Evolutionary conservation across 2,113 vertebrate species (phyloP).

Genomic region (Cyanoderma ruficeps): DNA sequence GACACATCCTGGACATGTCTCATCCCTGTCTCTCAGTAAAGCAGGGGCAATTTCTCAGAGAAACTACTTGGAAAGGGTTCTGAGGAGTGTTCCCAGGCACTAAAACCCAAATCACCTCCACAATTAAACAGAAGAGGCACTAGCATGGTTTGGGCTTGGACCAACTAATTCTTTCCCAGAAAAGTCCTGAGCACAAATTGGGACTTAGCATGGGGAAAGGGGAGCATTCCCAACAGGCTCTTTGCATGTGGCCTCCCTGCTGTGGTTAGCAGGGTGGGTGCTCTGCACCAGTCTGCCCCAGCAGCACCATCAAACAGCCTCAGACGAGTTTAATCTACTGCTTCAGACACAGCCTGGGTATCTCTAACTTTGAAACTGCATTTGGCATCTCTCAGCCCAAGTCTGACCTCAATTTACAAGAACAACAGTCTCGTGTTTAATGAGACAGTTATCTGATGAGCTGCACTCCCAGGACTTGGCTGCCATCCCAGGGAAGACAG

Average conservation of each 20-base stretch:
- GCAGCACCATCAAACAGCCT: background rate
- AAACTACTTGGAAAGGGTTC: background rate
- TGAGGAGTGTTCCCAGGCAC: conserved; percentile 17
- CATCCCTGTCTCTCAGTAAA: background rate
- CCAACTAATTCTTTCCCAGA: conserved; percentile 51
- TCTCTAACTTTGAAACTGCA: conserved; percentile 9
- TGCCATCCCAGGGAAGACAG: background rate
- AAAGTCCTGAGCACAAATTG: background rate
- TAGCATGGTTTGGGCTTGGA: conserved; percentile 21
- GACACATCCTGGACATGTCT: background rate
- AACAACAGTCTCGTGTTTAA: conserved; percentile 49
- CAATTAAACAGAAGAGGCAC: background rate
- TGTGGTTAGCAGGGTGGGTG: conserved; percentile 16
- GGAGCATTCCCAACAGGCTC: background rate
- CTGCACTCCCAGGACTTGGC: background rate
- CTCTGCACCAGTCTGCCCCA: conserved; percentile 16
- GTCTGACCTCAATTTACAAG: conserved; percentile 63
- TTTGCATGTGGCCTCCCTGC: conserved; percentile 19
- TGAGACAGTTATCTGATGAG: conserved; percentile 61
- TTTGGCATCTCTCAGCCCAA: conserved; percentile 33
- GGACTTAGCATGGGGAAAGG: background rate
- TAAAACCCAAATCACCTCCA: background rate
- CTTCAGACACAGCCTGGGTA: background rate
- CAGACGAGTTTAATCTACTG: background rate
- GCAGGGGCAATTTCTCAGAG: background rate